phyloP scores from a whole-genome alignment of 1,140 invertebrate genomes.

The Scylla paramamosain region DNA sequence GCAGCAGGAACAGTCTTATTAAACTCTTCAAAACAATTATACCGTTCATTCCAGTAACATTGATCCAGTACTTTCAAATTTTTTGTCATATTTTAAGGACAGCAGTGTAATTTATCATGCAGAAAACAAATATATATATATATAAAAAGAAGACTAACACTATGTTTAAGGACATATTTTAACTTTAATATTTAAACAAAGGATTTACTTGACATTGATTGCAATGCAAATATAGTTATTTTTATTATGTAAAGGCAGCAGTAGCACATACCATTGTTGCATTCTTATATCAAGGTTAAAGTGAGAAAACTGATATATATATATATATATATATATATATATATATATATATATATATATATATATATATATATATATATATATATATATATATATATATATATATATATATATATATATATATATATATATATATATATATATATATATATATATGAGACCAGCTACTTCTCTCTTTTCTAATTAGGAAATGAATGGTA shows the following conservation, averaged over 20 bases:
- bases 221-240: constrained; percentile 9
- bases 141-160: constrained; percentile 44
- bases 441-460: not conserved
- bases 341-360: too few species aligned
- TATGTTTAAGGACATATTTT: constrained; percentile 61
- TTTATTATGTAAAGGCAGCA: constrained; percentile 57
- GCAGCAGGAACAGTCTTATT: constrained; percentile 61
- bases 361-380: not conserved
- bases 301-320: too few species aligned
- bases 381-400: not conserved
- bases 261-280: constrained; percentile 57
- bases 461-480: not conserved
- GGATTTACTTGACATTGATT: constrained; percentile 38
- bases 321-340: too few species aligned
- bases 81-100: constrained; percentile 63
- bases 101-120: constrained; percentile 55
- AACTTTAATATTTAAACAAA: constrained; percentile 59
- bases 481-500: not conserved
- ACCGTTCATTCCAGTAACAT: constrained; percentile 71
- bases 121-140: constrained; percentile 16
- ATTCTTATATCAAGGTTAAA: too few species aligned
- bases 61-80: constrained; percentile 38
- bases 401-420: constrained; percentile 31
- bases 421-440: not conserved
- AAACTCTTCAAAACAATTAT: constrained; percentile 39